Evolutionary conservation across 2,888 invertebrate species (phyloP).

Genomic region (Tryphoninae sp.): DNA sequence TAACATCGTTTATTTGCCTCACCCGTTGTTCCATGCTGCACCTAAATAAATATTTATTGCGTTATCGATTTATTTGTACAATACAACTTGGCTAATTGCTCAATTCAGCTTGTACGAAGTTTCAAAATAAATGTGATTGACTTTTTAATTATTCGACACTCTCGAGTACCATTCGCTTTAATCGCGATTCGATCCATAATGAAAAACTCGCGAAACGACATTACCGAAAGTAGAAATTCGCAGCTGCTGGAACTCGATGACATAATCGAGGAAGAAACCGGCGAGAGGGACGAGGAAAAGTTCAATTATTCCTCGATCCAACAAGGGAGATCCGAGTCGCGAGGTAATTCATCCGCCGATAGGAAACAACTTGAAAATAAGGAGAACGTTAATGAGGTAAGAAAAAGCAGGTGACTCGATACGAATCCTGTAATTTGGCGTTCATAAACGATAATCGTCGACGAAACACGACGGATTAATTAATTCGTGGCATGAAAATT

Average conservation of each 20-base stretch:
- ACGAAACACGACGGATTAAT: not conserved
- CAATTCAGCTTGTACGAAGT: constrained; percentile 23
- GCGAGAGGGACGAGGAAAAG: constrained; percentile 19
- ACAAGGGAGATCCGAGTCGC: not conserved
- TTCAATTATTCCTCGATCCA: not conserved
- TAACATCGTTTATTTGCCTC: too few species aligned
- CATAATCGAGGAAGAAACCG: constrained; percentile 30
- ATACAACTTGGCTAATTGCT: constrained; percentile 15
- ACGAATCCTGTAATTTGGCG: constrained; percentile 2
- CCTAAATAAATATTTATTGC: not conserved
- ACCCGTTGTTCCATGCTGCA: not conserved
- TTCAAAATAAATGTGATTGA: not conserved
- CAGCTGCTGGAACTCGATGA: constrained; percentile 25
- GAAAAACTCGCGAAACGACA: constrained; percentile 25
- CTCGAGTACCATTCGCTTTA: not conserved
- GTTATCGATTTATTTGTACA: constrained; percentile 8
- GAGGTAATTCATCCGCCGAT: not conserved
- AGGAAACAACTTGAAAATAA: constrained; percentile 3
- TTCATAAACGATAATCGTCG: not conserved
- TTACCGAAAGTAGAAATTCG: not conserved
- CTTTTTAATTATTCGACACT: not conserved
- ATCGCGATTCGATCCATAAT: constrained; percentile 15
- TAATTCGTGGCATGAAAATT: constrained; percentile 24
- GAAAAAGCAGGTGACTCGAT: constrained; percentile 30
- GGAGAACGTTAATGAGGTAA: constrained; percentile 39